Evolutionary conservation across 2,888 invertebrate genomes (phyloP).

Genomic region (Dryococelus australis): DNA sequence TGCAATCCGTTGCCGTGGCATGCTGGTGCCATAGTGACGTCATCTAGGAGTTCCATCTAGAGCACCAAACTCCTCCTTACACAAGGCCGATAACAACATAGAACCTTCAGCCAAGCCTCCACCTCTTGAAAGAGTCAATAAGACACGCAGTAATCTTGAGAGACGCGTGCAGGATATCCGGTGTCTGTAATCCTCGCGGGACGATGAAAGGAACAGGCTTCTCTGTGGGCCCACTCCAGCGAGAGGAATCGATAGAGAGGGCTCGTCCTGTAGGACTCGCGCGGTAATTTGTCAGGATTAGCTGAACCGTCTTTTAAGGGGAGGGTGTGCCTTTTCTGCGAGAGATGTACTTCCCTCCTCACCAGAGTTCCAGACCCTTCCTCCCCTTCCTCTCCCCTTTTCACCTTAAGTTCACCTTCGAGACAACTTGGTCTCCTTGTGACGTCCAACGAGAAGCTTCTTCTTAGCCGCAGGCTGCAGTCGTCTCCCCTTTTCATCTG

Average conservation of each 20-base stretch:
- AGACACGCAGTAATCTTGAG: neutral
- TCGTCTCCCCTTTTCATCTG: neutral
- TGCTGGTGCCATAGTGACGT: no score
- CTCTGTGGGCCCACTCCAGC: neutral
- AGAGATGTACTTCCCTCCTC: neutral
- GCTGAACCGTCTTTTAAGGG: neutral
- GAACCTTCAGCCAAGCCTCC: neutral
- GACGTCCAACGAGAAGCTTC: neutral
- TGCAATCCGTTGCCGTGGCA: no score
- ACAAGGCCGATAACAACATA: no score
- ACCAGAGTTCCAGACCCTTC: neutral
- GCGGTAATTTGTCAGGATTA: constrained; percentile 3
- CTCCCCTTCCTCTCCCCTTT: neutral
- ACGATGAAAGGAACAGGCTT: neutral
- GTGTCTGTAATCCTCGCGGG: constrained; percentile 4
- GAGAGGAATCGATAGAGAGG: neutral
- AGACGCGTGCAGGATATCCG: constrained; percentile 16
- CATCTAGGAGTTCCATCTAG: no score
- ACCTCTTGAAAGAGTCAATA: neutral
- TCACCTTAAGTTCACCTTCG: neutral
- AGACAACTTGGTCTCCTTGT: neutral
- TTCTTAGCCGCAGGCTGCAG: neutral
- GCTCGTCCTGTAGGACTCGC: neutral
- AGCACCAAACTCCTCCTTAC: no score
- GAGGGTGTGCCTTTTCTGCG: neutral